A percentile compares a stretch with the other conserved stretches of the same genome.
Conservation (phyloP, 2,113 vertebrate species). For the Nycticorax nycticorax region DNA sequence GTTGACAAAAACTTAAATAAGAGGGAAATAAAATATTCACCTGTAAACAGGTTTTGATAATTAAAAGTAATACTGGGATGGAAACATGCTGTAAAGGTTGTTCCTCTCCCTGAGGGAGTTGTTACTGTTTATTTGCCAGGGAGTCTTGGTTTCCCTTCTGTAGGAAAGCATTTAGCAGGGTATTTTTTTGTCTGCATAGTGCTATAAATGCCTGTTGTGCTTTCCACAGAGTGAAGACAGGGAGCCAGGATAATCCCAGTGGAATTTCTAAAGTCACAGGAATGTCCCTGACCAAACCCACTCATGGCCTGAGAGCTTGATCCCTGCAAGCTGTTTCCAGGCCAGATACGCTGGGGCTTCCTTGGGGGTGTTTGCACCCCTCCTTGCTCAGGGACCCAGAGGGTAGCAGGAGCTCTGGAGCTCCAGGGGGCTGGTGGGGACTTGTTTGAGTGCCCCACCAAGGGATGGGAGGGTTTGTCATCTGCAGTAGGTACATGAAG, state of each 20-base stretch:
- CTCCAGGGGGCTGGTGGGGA: background rate
- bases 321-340: background rate
- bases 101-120: background rate
- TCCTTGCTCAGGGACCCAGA: accelerated
- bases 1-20: background rate
- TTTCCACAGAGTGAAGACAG: background rate
- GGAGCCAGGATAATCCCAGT: background rate
- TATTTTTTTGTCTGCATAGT: background rate
- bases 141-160: background rate
- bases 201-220: background rate
- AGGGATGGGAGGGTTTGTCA: background rate
- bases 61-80: background rate
- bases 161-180: background rate
- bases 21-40: background rate
- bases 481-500: background rate
- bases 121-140: background rate
- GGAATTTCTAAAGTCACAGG: background rate
- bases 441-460: background rate
- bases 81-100: background rate
- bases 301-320: background rate
- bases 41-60: background rate
- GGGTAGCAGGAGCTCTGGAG: background rate
- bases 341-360: background rate
- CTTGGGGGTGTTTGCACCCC: no score
- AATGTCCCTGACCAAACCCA: background rate